Conservation (phyloP, 2,113 vertebrate genomes). For the Macaca nemestrina region DNA sequence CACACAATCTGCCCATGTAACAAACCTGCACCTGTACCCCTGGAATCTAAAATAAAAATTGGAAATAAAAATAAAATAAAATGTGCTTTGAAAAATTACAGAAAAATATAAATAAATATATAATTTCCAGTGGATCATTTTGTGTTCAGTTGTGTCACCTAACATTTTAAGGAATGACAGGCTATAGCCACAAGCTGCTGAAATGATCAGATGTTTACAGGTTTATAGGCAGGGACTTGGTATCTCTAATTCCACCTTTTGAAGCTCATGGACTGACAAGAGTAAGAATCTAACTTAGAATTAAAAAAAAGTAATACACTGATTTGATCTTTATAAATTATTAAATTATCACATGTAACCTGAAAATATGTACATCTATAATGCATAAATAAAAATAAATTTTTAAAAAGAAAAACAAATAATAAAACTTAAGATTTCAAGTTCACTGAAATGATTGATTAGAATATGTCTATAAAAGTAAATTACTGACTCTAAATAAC, state of each 20-base stretch:
- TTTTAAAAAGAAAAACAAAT: background rate
- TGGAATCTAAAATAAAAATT: too few relatives aligned
- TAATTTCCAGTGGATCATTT: background rate
- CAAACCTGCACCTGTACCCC: too few relatives aligned
- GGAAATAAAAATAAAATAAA: background rate
- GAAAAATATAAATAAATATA: background rate
- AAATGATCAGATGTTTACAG: background rate
- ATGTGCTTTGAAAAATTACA: background rate
- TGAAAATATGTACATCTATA: background rate
- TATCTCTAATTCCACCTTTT: background rate
- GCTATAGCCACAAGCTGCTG: background rate
- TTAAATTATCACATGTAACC: background rate
- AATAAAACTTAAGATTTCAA: background rate
- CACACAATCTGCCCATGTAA: too few relatives aligned
- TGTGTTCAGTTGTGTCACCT: background rate
- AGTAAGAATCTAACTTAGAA: background rate
- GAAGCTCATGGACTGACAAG: background rate
- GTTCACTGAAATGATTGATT: background rate
- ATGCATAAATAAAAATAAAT: background rate
- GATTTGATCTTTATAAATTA: background rate
- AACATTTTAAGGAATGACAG: background rate
- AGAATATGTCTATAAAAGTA: background rate
- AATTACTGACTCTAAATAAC: background rate
- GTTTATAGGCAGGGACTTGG: background rate
- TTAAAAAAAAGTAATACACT: background rate